Evolutionary conservation across 2,888 invertebrate genomes (phyloP), one percentile per base, ranked within the genome.

Genomic region (Leptothorax acervorum): DNA sequence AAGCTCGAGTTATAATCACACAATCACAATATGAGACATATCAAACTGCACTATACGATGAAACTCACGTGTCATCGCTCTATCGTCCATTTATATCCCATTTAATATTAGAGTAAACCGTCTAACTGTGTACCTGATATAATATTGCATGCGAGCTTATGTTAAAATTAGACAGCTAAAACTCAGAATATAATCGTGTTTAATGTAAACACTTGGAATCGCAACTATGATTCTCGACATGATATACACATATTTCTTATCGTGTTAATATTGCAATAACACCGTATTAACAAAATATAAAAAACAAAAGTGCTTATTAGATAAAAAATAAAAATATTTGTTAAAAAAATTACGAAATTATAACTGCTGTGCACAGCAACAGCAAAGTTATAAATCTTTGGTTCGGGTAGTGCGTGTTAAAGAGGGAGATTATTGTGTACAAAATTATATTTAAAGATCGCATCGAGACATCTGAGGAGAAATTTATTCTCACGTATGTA

Each of bases 401-500:
- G 18, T 31, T 45, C 15, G 48, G 9, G 0, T 31, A n/a, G 8
- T 8, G 18, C 31, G n/a, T 8, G 28, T 45, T 11, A 51, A 35
- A 35, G n/a, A 48, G 35, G 28, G 23, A 53, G 35, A 53, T 28
- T 18, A 15, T 35, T 51, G 18, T 12, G 18, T 39, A 18, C 1
- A 45, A 63, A 63, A 65, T 28, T 57, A 12, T 28, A 35, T 53
- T 65, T 1, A n/a, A 51, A 66, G 18, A 39, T 74, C 31, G n/a
- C 74, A n/a, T 55, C 45, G 0, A 60, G 11, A n/a, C 18, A 39
- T 53, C 39, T 39, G 3, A 70, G 8, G 15, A 57, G 9, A 63
- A 35, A 53, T 76, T 65, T 76, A 65, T 76, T 76, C 48, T 94
- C 92, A 57, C 92, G 9, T 23, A 71, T 12, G 9, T 35, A 15